These are phyloP conservation scores for Rhea pennata DNA, from an alignment of 2,113 vertebrate genomes.

Conservation along the genomic window DNA sequence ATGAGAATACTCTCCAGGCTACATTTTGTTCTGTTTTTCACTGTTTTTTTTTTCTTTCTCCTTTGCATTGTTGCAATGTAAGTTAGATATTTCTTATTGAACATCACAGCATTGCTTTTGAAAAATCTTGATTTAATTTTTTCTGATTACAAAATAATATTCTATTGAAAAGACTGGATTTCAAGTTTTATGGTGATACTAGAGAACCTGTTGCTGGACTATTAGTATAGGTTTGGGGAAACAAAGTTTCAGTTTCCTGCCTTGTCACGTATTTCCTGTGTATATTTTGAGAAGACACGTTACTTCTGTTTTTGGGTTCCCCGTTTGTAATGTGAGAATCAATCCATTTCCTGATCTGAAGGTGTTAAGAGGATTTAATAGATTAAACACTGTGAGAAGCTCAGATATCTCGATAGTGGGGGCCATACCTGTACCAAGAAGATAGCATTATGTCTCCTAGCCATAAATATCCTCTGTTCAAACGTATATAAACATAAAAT, in stretches of 20 bases:
- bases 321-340: not conserved
- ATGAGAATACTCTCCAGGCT: not conserved
- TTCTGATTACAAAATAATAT: not conserved
- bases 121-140: not conserved
- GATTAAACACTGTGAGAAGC: not conserved
- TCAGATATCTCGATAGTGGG: not conserved
- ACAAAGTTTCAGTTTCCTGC: not conserved
- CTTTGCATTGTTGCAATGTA: not conserved
- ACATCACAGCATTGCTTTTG: not conserved
- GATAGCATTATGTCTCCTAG: not conserved
- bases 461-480: not conserved
- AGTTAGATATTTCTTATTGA: not conserved
- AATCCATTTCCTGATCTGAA: not conserved
- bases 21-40: not conserved
- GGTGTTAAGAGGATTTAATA: not conserved
- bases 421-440: not conserved
- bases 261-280: not conserved
- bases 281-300: not conserved
- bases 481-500: not conserved
- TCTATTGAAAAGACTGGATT: not conserved
- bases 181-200: not conserved
- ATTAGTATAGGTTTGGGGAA: not conserved
- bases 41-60: rapidly evolving
- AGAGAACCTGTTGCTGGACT: not conserved
- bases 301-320: not conserved